These are phyloP conservation scores for Bubo bubo DNA, from an alignment of 2,113 vertebrate genomes.

Conservation along the genomic window DNA sequence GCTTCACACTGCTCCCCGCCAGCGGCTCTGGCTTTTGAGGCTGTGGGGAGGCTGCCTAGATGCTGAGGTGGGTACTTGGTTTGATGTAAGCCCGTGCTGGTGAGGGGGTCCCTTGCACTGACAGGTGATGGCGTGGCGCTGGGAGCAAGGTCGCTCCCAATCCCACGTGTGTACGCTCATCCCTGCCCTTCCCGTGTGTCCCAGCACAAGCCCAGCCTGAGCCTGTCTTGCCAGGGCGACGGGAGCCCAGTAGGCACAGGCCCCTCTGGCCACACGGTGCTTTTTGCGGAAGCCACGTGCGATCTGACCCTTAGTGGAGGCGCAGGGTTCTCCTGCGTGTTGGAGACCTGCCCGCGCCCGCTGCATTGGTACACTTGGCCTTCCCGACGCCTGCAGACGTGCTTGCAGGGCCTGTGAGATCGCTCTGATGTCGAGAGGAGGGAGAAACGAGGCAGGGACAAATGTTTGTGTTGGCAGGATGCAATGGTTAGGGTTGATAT, in stretches of 20 bases:
- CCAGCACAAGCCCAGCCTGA: not conserved
- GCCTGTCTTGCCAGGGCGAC: not conserved
- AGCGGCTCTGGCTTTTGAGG: not conserved
- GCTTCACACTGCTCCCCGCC: not conserved
- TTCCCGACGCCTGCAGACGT: not conserved
- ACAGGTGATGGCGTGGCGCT: not conserved
- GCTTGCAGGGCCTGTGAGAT: not conserved
- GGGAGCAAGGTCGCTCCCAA: not conserved
- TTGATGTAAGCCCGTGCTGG: rapidly evolving
- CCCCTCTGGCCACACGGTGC: not conserved
- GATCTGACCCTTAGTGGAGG: not conserved
- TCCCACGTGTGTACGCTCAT: too few species aligned
- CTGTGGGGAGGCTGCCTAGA: too few species aligned
- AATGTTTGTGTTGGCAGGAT: not conserved
- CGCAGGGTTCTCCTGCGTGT: not conserved
- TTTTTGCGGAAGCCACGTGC: rapidly evolving
- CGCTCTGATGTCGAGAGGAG: not conserved
- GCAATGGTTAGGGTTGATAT: not conserved
- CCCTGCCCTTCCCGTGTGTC: not conserved
- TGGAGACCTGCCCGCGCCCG: not conserved
- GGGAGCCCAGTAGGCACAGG: not conserved
- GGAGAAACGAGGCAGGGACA: not conserved
- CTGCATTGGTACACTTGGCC: too few species aligned
- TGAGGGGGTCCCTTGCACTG: not conserved
- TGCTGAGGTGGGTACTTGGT: not conserved